Conservation (phyloP, 2,113 vertebrate genomes). For the Rafetus swinhoei region DNA sequence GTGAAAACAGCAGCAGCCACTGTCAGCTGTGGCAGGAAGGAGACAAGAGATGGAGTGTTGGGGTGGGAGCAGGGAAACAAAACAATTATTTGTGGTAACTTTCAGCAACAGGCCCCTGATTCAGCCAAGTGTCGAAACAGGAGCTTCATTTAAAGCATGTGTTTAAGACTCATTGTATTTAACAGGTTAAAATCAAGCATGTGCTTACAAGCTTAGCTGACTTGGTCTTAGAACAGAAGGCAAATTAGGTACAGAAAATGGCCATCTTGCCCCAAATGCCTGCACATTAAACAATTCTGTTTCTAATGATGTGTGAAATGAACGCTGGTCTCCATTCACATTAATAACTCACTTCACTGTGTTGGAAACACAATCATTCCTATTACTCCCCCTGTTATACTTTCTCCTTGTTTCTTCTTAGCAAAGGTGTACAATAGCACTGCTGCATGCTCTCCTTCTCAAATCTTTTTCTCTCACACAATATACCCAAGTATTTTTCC, state of each 20-base stretch:
- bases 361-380: background rate
- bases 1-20: accelerated
- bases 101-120: background rate
- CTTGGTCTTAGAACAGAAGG: background rate
- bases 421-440: background rate
- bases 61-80: background rate
- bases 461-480: background rate
- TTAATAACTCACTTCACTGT: background rate
- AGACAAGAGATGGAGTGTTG: background rate
- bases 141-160: background rate
- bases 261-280: background rate
- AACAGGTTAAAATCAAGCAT: background rate
- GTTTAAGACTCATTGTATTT: background rate
- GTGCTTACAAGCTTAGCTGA: background rate
- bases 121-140: background rate
- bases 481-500: background rate
- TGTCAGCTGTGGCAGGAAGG: background rate
- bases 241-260: background rate
- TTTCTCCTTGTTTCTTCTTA: background rate
- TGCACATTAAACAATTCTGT: background rate
- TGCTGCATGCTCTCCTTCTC: background rate
- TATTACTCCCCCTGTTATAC: background rate
- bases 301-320: background rate
- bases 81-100: background rate
- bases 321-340: background rate